These are phyloP conservation scores for Synaphobranchus kaupii DNA, from an alignment of 2,797 vertebrate genomes.

Conservation along the genomic window DNA sequence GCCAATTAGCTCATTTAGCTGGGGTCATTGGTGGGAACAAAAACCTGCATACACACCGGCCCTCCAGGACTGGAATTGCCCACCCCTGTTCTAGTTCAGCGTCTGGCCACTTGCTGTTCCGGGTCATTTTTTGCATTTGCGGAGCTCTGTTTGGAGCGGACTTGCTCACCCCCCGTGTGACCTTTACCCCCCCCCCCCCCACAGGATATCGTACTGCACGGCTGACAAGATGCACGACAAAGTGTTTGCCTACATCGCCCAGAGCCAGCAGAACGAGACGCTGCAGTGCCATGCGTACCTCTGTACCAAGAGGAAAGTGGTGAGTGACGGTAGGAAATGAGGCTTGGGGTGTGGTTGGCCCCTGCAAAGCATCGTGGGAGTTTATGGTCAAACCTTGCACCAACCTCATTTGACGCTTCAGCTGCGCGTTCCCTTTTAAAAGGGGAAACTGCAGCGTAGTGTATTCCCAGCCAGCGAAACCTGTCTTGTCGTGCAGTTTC, in stretches of 20 bases:
- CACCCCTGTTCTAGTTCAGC: not conserved
- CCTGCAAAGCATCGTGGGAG: not conserved
- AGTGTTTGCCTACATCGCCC: slow-evolving; percentile 98
- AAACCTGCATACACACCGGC: too few species aligned
- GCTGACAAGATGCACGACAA: slow-evolving; percentile 97
- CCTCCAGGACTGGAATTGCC: too few species aligned
- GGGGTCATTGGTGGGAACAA: too few species aligned
- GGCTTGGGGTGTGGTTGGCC: not conserved
- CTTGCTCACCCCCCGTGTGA: not conserved
- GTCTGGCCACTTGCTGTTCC: not conserved
- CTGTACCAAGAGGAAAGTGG: slow-evolving; percentile 93
- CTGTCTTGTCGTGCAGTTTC: not conserved
- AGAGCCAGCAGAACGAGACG: slow-evolving; percentile 91
- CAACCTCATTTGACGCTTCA: not conserved
- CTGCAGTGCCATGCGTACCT: slow-evolving; percentile 97
- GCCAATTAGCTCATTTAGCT: too few species aligned
- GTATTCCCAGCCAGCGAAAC: not conserved
- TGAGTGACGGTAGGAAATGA: slow-evolving; percentile 62
- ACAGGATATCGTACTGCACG: slow-evolving; percentile 98
- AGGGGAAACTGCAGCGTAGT: not conserved
- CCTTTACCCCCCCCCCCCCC: too few species aligned
- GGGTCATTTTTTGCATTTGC: not conserved
- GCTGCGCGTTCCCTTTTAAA: not conserved
- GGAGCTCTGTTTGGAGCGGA: not conserved
- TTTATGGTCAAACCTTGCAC: not conserved